Base-by-base conservation (phyloP, 2,113 vertebrate genomes). In the Triplophysa siluroides region DNA sequence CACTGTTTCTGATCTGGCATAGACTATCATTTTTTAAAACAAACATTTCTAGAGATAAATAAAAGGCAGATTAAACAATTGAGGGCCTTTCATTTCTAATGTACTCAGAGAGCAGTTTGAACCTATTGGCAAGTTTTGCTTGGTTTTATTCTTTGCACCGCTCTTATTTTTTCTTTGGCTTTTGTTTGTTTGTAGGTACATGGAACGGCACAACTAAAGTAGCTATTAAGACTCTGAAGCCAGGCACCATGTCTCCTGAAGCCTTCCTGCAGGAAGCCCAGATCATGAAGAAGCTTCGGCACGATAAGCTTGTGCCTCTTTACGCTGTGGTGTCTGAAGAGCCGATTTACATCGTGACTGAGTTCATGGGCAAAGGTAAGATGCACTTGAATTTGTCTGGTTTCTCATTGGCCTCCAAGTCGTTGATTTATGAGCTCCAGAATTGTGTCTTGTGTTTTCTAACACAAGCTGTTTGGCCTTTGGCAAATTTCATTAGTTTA, bases 201-300 rank as follows among this genome's bases (percentile, higher is more conserved):
- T 99, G 97, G 97, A 99, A 99, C 67, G 97, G 97, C 88, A 99
- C 97, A 8, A 99, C 97, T 52, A 98, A 99, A 91, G 97, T 99
- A 87, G 97, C 97, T 0, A 98, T 99, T 83, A 99, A 99, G 92
- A 98, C 97, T 76, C 92, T 99, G 81, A 99, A 98, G 81, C 95
- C 96, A 12, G 97, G 97, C 85, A 99, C 97, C 84, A 99, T 99
- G 97, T 98, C 98, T 82, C 97, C 97, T 43, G 97, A 99, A 88
- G 97, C 97, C 23, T 99, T 99, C 90, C 92, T 98, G 81, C 97
- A 99, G 84, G 97, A 99, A 88, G 97, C 97, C 61, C 97, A 99
- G 88, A 98, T 99, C 88, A 99, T 99, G 97, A 99, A 99, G 91
- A 99, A 98, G 12, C 91, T 99, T 11, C 89, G 97, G 61, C 97